These are phyloP conservation scores for Smithornis capensis DNA, from an alignment of 2,113 vertebrate species.

Conservation along the genomic window DNA sequence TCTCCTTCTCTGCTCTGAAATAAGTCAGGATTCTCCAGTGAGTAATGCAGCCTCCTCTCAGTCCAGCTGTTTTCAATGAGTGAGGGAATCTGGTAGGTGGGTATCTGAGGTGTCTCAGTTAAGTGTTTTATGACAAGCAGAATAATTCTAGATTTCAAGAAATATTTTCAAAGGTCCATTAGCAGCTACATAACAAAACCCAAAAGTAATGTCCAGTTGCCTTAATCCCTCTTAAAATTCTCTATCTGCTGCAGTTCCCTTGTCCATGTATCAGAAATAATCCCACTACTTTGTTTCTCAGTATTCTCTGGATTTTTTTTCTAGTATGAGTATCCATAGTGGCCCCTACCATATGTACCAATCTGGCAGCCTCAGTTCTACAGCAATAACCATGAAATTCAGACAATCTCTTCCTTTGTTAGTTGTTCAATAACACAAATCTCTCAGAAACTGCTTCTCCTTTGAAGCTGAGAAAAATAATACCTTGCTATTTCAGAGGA, in stretches of 20 bases:
- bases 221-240: background rate
- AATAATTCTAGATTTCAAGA: background rate
- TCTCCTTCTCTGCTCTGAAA: background rate
- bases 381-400: background rate
- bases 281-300: background rate
- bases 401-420: background rate
- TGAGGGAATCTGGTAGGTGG: background rate
- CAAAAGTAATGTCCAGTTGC: background rate
- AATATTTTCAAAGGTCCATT: background rate
- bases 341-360: fast-evolving
- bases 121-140: background rate
- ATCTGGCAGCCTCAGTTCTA: background rate
- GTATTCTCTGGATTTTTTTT: background rate
- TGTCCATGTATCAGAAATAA: background rate
- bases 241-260: background rate
- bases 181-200: background rate
- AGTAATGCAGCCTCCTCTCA: background rate
- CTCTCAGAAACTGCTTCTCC: background rate
- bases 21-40: background rate
- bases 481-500: background rate
- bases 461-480: background rate
- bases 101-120: background rate
- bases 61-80: background rate
- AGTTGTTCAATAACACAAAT: background rate
- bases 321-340: background rate